Evolutionary conservation across 2,888 invertebrate species (phyloP), one percentile per base, ranked within the genome.

Genomic region (Heliconius aoede): DNA sequence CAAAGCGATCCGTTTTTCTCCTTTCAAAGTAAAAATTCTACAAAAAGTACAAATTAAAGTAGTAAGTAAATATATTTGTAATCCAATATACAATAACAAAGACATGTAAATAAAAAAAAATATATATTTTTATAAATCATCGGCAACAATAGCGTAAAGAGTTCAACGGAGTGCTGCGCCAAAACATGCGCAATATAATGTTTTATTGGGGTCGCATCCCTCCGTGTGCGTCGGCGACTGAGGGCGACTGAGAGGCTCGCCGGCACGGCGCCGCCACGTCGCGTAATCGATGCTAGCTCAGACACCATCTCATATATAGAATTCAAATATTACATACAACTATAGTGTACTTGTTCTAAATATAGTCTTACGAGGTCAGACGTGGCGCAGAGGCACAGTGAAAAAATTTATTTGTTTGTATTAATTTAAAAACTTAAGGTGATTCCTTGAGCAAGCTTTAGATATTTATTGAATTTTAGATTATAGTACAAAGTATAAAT

Each of bases 241-340:
- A 67, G 24, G 91, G 91, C 91, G 93, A 83, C 93, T 82, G 65
- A 67, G 24, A 77, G 92, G 82, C 93, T 93, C 90, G 93, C 78
- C 93, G 11, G 8, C 5, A 8, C 71, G 93, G 86, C 91, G 93
- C 91, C 79, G 83, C 90, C 88, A 91, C 91, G 89, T 90, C 90
- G 90, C 83, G 67, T 68, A 74, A 89, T 92, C 91, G 88, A 91
- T 90, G 84, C n/a, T 77, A 80, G 83, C 15, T n/a, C 55, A 55
- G 51, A 69, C 89, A 90, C 87, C 68, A 55, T 61, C 72, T 68
- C 67, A 51, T 30, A 51, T 30, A 26, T 26, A 67, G 18, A 71
- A 46, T 65, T 74, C 65, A 18, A 9, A 72, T 36, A 11, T 36
- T 60, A 71, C 24, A 30, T 30, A 32, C n/a, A 58, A 24, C 11